These are phyloP conservation scores for Chascanopsetta lugubris DNA, from an alignment of 2,113 vertebrate species.

Conservation along the genomic window DNA sequence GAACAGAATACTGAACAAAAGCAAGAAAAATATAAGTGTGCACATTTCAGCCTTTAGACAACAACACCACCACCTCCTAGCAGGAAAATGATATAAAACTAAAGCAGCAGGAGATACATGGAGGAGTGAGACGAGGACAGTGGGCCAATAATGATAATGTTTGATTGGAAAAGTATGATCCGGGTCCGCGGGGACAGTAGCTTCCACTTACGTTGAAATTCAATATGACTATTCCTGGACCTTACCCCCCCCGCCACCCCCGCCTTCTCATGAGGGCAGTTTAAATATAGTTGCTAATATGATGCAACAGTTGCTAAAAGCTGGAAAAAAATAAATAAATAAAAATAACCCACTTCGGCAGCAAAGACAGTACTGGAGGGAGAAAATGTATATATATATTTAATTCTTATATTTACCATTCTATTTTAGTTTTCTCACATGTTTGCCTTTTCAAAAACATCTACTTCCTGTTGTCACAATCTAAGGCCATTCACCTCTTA, in stretches of 20 bases:
- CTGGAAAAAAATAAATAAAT: conserved; percentile 73
- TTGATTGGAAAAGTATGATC: conserved; percentile 6
- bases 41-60: conserved; percentile 39
- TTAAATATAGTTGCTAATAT: conserved; percentile 75
- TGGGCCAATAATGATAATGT: conserved; percentile 2
- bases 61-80: conserved; percentile 11
- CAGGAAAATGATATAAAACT: conserved; percentile 52
- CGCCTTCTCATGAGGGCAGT: conserved; percentile 51
- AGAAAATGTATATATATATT: too few relatives aligned
- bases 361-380: conserved; percentile 36
- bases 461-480: conserved; percentile 35
- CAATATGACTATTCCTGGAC: conserved; percentile 52
- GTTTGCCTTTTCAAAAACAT: conserved; percentile 21
- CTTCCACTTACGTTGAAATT: conserved; percentile 53
- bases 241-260: conserved; percentile 42
- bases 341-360: conserved; percentile 57
- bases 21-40: conserved; percentile 50
- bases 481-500: background rate
- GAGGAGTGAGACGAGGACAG: conserved; percentile 1
- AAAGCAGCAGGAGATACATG: conserved; percentile 20
- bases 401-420: background rate
- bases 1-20: conserved; percentile 60
- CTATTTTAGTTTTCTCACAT: background rate
- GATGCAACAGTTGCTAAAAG: conserved; percentile 75
- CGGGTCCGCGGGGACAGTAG: conserved; percentile 7